Conservation (phyloP, 2,797 vertebrate species). For the Cossypha polioptera region DNA sequence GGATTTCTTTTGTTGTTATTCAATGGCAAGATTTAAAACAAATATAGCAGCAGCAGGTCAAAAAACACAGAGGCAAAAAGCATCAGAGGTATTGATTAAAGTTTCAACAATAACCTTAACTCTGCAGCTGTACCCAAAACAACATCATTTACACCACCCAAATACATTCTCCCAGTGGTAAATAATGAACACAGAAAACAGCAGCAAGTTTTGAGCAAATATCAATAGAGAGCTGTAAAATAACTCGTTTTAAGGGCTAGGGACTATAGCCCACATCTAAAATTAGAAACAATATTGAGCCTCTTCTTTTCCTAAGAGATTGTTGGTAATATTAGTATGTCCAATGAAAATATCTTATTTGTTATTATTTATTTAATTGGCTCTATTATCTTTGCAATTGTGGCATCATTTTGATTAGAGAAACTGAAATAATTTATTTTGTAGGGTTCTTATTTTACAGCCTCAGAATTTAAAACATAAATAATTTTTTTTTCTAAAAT, state of each 20-base stretch:
- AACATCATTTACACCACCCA: slow-evolving; percentile 11
- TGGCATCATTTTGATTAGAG: neutral
- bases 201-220: neutral
- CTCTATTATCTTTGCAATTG: neutral
- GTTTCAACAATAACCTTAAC: slow-evolving; percentile 29
- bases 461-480: neutral
- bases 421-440: neutral
- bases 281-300: neutral
- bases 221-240: neutral
- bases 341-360: neutral
- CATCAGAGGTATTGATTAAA: slow-evolving; percentile 30
- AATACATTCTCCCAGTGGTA: neutral
- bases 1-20: slow-evolving; percentile 29
- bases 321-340: neutral
- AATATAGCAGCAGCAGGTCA: slow-evolving; percentile 13
- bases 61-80: neutral
- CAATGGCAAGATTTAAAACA: slow-evolving; percentile 37
- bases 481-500: neutral
- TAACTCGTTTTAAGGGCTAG: neutral
- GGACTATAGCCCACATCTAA: neutral
- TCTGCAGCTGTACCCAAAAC: neutral
- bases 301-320: neutral
- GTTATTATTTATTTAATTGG: neutral
- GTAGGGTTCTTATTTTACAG: neutral
- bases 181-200: slow-evolving; percentile 1